A percentile compares a stretch with the other conserved stretches of the same genome.
Evolutionary conservation across 37 sponge, comb jelly and placozoan species (phyloP).

Genomic region (Petrosia ficiformis): DNA sequence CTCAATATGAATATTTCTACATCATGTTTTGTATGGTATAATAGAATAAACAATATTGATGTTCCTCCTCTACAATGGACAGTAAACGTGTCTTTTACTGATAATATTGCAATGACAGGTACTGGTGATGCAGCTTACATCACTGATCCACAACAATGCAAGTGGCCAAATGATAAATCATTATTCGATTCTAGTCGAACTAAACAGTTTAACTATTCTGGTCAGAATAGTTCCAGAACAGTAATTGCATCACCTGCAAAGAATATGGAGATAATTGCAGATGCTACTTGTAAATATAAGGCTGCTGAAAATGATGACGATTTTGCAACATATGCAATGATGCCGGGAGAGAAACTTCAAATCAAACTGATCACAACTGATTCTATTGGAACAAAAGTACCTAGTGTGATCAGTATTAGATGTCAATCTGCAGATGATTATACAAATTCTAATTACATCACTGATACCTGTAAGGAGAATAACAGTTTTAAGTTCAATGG

Average conservation of each 20-base stretch:
- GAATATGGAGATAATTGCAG: neutral
- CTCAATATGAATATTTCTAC: neutral
- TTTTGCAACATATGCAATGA: neutral
- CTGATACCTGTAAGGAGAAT: neutral
- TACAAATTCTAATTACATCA: neutral
- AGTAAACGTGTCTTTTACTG: slow-evolving; percentile 13
- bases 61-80: slow-evolving; percentile 6
- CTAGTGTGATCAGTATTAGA: neutral
- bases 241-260: neutral
- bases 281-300: neutral
- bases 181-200: slow-evolving; percentile 1
- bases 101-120: slow-evolving; percentile 3
- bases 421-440: neutral
- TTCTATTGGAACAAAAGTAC: neutral
- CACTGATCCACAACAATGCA: neutral
- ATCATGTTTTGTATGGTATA: slow-evolving; percentile 16
- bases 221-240: neutral
- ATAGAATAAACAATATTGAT: neutral
- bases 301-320: neutral
- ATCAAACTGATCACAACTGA: neutral
- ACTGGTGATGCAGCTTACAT: slow-evolving; percentile 17
- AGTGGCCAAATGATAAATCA: slow-evolving; percentile 9
- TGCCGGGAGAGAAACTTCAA: slow-evolving; percentile 15
- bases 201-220: neutral
- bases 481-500: neutral